Evolutionary conservation across 2,888 invertebrate species (phyloP), one percentile per base, ranked within the genome.

Genomic region (Clitarchus hookeri): DNA sequence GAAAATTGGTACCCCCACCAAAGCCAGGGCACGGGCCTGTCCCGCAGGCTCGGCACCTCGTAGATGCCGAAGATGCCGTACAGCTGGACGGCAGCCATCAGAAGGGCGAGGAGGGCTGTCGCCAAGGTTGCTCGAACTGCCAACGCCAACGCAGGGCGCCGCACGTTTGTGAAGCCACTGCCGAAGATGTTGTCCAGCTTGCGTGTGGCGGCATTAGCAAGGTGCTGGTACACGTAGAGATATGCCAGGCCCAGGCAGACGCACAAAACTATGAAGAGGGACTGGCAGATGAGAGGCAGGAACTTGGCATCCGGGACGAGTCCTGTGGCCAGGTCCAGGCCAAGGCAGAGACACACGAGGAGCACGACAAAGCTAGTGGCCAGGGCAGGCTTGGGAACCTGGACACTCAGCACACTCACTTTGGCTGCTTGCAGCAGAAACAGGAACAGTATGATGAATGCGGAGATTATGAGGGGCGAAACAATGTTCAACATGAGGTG

Each of bases 1-100:
- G 96, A 96, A 90, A 97, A 95, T 90, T 98, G 97, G 92, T 97
- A 98, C 27, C 96, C 96, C 97, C 97, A 98, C 93, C 98, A 96
- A 6, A 97, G 93, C 98, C 98, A 98, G 88, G 93, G 92, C 87
- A 92, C 91, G 87, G 93, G 91, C 44, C 90, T 90, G 13, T 90
- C 90, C 0, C 89, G 89, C 90, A 91, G 90, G 91, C 91, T 78
- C 90, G 89, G 88, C 91, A 91, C 16, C 89, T 91, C 88, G 90
- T 91, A 90, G 82, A 95, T 94, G 84, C 94, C 94, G 89, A 95
- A 94, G 84, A 96, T 93, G 2, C 96, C 97, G 91, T 97, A 98
- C 44, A 98, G 94, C 90, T 98, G 97, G 44, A 98, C 93, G 23
- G 95, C 95, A 0, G 97, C 97, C 92, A 97, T 94, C 44, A 98